These are phyloP conservation scores for Emberiza fucata DNA, from an alignment of 2,113 vertebrate genomes.

Conservation along the genomic window DNA sequence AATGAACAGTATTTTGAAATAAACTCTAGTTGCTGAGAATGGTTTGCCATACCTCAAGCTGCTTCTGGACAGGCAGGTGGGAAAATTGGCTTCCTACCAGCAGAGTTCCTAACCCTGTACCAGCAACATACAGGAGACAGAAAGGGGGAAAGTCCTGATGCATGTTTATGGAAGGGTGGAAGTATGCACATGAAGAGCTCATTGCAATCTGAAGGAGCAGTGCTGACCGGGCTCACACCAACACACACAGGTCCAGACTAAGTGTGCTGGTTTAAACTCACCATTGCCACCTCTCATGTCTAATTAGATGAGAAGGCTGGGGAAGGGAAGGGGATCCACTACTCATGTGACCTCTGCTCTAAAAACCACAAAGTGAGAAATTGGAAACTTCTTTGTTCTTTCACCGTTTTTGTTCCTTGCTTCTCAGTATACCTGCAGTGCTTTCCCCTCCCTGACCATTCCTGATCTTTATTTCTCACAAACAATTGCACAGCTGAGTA, in stretches of 20 bases:
- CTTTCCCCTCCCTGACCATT: not conserved
- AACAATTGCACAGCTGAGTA: conserved; percentile 5
- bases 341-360: not conserved
- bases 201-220: not conserved
- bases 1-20: not conserved
- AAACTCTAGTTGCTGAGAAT: not conserved
- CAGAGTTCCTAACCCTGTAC: not conserved
- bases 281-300: not conserved
- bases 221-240: rapidly evolving
- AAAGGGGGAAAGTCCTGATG: not conserved
- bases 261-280: not conserved
- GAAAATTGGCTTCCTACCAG: not conserved
- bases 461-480: not conserved
- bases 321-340: not conserved
- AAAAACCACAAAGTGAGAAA: not conserved
- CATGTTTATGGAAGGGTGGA: not conserved
- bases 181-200: not conserved
- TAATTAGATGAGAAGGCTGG: not conserved
- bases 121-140: not conserved
- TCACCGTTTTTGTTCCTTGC: not conserved
- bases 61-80: not conserved
- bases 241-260: not conserved
- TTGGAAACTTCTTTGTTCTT: not conserved
- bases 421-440: not conserved
- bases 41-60: not conserved